These are phyloP conservation scores for Stenichneumon culpator DNA, from an alignment of 2,888 invertebrate species.

Conservation along the genomic window DNA sequence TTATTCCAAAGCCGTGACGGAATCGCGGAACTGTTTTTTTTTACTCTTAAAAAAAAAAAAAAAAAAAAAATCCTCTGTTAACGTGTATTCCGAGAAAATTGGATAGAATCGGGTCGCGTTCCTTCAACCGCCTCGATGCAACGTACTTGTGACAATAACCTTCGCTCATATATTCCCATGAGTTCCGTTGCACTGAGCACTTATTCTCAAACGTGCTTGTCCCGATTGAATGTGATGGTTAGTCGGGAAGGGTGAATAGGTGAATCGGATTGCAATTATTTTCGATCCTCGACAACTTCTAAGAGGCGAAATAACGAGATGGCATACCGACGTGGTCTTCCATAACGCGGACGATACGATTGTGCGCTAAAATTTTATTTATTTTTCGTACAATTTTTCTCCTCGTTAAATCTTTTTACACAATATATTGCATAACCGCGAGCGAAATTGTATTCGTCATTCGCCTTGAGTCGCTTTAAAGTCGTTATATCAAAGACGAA, in stretches of 20 bases:
- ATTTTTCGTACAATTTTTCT: neutral
- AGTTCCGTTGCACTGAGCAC: neutral
- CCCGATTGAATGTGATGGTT: neutral
- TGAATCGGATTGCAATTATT: neutral
- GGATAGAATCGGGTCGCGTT: neutral
- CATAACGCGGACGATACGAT: neutral
- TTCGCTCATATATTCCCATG: neutral
- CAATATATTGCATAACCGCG: neutral
- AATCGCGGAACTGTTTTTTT: neutral
- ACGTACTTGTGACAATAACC: neutral
- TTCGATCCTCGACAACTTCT: slow-evolving; percentile 1
- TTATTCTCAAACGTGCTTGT: neutral
- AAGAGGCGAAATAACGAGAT: neutral
- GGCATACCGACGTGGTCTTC: neutral
- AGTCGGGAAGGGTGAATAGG: neutral
- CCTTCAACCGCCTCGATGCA: neutral
- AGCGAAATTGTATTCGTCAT: no score
- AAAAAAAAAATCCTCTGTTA: neutral
- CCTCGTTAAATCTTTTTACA: neutral
- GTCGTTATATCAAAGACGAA: neutral
- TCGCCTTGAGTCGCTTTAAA: neutral
- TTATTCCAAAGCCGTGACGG: neutral
- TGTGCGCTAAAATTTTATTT: neutral
- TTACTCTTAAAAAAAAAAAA: neutral
- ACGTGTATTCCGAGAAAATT: neutral